A percentile compares a stretch with the other conserved stretches of the same genome.
Conservation (phyloP, 2,888 invertebrate species). For the Resseliella maxima region DNA sequence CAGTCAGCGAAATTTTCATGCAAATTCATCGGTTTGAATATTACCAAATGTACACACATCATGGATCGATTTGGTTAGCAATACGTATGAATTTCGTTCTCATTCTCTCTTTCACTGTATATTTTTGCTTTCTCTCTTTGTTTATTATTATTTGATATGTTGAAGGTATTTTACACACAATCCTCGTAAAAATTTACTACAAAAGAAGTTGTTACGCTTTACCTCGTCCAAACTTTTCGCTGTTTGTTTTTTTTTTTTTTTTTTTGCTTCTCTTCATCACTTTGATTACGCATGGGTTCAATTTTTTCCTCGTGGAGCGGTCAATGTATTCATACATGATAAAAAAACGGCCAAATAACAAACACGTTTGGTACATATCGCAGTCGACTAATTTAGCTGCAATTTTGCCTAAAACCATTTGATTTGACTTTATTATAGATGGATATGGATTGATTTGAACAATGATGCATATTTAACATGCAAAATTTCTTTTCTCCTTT, state of each 20-base stretch:
- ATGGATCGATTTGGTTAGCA: not conserved
- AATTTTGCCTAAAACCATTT: too few species aligned
- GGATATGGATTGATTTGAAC: not conserved
- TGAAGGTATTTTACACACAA: conserved; percentile 17
- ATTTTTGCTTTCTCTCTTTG: not conserved
- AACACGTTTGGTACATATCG: not conserved
- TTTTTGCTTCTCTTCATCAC: not conserved
- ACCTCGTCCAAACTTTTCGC: too few species aligned
- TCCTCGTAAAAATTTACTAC: not conserved
- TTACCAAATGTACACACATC: not conserved
- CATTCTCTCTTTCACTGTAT: not conserved
- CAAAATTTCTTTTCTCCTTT: conserved; percentile 13
- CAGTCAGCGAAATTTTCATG: not conserved
- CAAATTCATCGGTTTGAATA: not conserved
- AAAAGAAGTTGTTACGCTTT: not conserved
- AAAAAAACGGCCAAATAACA: not conserved
- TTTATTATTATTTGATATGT: not conserved
- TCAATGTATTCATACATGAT: not conserved
- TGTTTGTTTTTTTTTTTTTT: not conserved
- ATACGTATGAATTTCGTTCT: not conserved
- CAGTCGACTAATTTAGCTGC: too few species aligned
- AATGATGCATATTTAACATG: not conserved
- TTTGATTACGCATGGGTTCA: not conserved
- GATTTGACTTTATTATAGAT: not conserved
- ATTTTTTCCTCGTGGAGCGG: not conserved